A percentile compares a stretch with the other conserved stretches of the same genome.
Conservation (phyloP, 2,888 invertebrate genomes). For the Nyleta sp. region DNA sequence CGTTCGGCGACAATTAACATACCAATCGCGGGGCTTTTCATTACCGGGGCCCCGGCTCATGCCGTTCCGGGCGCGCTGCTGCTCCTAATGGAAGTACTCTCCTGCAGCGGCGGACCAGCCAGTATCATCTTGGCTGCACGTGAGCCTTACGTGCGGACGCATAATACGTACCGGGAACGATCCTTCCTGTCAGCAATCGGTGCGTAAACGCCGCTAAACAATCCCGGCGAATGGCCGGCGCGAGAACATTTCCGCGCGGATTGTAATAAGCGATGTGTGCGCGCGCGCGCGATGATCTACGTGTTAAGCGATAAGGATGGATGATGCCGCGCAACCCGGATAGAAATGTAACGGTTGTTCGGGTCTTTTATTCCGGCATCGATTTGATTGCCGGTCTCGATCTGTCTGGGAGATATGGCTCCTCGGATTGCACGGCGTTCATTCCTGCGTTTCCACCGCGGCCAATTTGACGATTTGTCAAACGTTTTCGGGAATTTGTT, state of each 20-base stretch:
- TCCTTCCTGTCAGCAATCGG: slow-evolving; percentile 73
- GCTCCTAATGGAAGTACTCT: no score
- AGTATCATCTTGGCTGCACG: no score
- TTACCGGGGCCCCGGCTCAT: no score
- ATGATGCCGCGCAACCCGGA: slow-evolving; percentile 7
- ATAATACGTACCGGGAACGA: no score
- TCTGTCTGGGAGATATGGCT: neutral
- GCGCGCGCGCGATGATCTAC: slow-evolving; percentile 31
- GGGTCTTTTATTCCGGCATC: neutral
- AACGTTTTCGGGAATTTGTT: slow-evolving; percentile 22
- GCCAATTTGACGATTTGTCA: slow-evolving; percentile 27
- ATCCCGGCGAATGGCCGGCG: no score
- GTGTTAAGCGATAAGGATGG: slow-evolving; percentile 19
- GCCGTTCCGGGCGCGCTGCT: no score
- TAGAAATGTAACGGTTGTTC: slow-evolving; percentile 22
- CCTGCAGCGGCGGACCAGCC: no score
- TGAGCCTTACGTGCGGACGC: no score
- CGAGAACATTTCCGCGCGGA: no score
- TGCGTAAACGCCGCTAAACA: slow-evolving; percentile 75
- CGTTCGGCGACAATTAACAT: slow-evolving; percentile 26
- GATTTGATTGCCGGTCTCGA: neutral
- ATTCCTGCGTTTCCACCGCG: neutral
- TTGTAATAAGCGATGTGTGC: no score
- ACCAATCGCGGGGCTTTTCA: slow-evolving; percentile 15
- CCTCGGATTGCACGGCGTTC: no score